phyloP scores from a whole-genome alignment of 2,797 vertebrate species.

The Linurgus olivaceus region DNA sequence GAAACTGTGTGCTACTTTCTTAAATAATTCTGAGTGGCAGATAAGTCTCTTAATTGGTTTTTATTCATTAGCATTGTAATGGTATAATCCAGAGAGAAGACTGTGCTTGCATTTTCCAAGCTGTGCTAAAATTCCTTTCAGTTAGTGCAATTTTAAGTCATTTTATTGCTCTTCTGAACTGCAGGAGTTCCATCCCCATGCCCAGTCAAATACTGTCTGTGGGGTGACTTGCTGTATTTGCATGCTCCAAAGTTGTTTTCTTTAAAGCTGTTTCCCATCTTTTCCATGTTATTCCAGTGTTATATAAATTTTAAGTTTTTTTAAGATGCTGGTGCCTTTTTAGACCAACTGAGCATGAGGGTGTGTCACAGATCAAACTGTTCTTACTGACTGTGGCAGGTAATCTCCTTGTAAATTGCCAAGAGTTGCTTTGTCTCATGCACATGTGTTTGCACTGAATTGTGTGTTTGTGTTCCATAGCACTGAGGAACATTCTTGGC shows the following conservation, averaged over 20 bases:
- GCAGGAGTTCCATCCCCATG: background rate
- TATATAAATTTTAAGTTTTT: background rate
- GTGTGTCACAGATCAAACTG: background rate
- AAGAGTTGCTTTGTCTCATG: background rate
- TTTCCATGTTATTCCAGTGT: background rate
- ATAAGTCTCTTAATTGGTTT: background rate
- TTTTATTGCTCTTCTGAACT: background rate
- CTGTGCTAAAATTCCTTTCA: background rate
- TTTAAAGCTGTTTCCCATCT: background rate
- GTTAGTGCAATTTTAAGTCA: background rate
- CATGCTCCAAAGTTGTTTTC: background rate
- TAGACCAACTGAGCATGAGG: background rate
- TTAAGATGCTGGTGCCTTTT: background rate
- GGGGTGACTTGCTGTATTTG: background rate
- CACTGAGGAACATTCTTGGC: too few species aligned
- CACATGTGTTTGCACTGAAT: background rate
- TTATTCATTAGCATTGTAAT: background rate
- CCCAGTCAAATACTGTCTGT: background rate
- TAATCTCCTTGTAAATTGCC: background rate
- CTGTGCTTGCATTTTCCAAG: background rate
- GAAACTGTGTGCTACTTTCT: background rate
- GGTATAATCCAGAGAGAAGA: background rate
- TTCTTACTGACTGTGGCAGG: background rate
- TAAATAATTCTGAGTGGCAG: background rate
- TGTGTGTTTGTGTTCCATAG: rapidly evolving